Conservation (phyloP, 2,888 invertebrate species). For the Labia minor region DNA sequence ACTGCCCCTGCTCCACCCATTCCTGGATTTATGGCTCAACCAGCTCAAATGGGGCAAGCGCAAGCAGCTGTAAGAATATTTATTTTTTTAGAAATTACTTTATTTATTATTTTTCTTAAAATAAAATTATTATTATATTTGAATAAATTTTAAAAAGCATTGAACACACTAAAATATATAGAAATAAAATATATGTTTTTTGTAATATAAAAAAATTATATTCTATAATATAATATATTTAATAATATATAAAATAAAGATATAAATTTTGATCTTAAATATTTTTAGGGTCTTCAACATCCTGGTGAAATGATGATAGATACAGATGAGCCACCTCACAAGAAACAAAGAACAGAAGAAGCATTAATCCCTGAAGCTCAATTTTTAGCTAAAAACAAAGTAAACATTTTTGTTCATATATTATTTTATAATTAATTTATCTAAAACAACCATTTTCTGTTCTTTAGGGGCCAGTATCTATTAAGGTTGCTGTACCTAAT, state of each 20-base stretch:
- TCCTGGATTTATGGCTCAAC: slow-evolving; percentile 37
- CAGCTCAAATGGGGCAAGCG: slow-evolving; percentile 33
- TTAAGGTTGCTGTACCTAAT: slow-evolving; percentile 73
- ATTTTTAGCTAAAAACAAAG: slow-evolving; percentile 59
- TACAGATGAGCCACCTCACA: slow-evolving; percentile 69
- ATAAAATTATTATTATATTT: no score
- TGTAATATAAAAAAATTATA: no score
- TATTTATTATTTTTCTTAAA: no score
- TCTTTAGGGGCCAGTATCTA: slow-evolving; percentile 58
- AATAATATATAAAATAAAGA: no score
- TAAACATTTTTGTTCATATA: slow-evolving; percentile 30
- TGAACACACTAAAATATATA: no score
- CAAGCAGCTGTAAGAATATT: slow-evolving; percentile 32
- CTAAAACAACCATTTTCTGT: slow-evolving; percentile 29
- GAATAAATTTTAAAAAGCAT: no score
- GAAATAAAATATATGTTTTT: no score
- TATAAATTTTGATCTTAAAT: no score
- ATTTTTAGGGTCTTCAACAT: slow-evolving; percentile 41
- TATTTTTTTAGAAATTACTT: no score
- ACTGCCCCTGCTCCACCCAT: slow-evolving; percentile 34
- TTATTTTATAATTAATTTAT: no score
- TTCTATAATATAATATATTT: no score
- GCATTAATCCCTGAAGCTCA: slow-evolving; percentile 80
- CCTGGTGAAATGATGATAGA: slow-evolving; percentile 35
- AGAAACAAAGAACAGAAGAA: slow-evolving; percentile 85